Percentiles rank a stretch among this genome's conserved stretches.
Conservation (phyloP, 2,113 vertebrate species). For the Erinaceus europaeus region DNA sequence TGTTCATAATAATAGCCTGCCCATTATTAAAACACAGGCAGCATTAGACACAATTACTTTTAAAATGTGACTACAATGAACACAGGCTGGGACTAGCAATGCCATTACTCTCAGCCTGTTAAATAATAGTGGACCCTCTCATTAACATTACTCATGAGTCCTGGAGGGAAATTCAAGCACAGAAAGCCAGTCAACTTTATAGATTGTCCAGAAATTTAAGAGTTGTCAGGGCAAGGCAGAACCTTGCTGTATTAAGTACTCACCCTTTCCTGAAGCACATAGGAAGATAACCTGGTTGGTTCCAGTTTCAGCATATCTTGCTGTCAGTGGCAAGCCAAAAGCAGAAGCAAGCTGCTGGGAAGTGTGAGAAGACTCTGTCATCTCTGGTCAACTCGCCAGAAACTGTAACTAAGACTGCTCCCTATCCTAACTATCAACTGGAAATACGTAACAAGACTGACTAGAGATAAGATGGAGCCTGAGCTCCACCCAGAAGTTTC, state of each 20-base stretch:
- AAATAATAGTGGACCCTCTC: conserved; percentile 25
- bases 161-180: background rate
- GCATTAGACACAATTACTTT: conserved; percentile 43
- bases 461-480: background rate
- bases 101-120: background rate
- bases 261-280: background rate
- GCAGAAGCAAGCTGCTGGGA: background rate
- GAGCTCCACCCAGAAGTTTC: background rate
- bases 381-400: background rate
- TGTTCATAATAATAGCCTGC: background rate
- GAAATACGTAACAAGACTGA: background rate
- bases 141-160: background rate
- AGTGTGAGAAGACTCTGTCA: background rate
- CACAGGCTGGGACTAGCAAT: background rate
- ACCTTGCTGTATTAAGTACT: background rate
- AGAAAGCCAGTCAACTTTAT: background rate
- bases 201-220: background rate
- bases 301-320: background rate
- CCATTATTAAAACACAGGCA: conserved; percentile 51
- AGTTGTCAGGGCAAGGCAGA: background rate
- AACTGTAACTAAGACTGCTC: background rate
- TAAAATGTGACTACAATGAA: conserved; percentile 31
- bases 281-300: background rate
- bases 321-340: background rate
- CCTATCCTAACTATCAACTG: background rate